A percentile compares a stretch with the other conserved stretches of the same genome.
These are phyloP conservation scores for Heliothis peltigera DNA, from an alignment of 2,888 invertebrate species.

Conservation along the genomic window DNA sequence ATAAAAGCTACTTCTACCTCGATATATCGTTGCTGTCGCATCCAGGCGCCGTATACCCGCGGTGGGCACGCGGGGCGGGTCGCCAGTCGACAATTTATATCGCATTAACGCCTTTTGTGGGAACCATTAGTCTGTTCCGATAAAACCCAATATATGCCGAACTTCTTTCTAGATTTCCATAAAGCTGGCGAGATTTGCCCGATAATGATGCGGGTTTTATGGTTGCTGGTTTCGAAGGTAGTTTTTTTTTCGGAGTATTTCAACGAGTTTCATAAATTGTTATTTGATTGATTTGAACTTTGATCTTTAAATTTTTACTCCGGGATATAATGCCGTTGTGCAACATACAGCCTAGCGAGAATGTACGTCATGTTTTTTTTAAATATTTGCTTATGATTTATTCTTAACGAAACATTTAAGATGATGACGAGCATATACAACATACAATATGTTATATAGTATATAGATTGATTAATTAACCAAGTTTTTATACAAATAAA, in stretches of 20 bases:
- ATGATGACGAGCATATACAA: no score
- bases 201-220: slow-evolving; percentile 50
- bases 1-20: neutral
- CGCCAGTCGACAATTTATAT: slow-evolving; percentile 84
- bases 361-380: no score
- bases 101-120: slow-evolving; percentile 84
- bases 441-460: no score
- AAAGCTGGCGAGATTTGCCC: slow-evolving; percentile 60
- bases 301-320: neutral
- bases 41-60: slow-evolving; percentile 50
- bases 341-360: no score
- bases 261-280: neutral
- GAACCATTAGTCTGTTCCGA: slow-evolving; percentile 74
- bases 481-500: neutral
- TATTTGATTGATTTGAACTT: neutral
- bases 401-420: no score
- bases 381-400: no score
- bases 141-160: slow-evolving; percentile 71
- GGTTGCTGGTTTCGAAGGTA: slow-evolving; percentile 1
- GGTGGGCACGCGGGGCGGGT: slow-evolving; percentile 55
- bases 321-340: no score
- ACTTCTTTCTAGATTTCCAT: slow-evolving; percentile 67
- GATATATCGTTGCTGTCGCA: slow-evolving; percentile 27
- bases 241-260: neutral
- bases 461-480: neutral